Evolutionary conservation across 2,113 vertebrate genomes (phyloP), one percentile per base, ranked within the genome.

Genomic region (Oryzias melastigma): DNA sequence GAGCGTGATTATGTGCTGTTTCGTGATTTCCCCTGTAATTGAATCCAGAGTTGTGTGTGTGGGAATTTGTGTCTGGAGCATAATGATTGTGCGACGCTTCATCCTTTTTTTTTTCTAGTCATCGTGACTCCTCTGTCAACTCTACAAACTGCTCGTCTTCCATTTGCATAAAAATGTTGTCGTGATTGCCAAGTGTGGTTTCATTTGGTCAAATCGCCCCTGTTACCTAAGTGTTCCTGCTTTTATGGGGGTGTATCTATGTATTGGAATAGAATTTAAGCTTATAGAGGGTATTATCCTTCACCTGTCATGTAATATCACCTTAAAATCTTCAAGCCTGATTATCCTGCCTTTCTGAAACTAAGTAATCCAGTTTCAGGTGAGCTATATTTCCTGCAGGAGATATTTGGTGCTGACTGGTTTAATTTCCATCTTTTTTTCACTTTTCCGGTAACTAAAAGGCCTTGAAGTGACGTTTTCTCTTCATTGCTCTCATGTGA

Each of bases 281-380:
- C 62, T 61, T 61, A 59, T 62, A 47, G 74, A 73, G 44, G 53
- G 59, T 54, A 83, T 72, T 63, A 76, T 78, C 44, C 15, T 48
- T 68, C 52, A 54, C 76, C 80, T 68, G 63, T 68, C 60, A 62
- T 54, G 59, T 52, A 68, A 50, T 75, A 80, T 73, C 71, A 57
- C 67, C 75, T 74, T 62, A 77, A 60, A 77, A 58, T 58, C 73
- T 70, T 73, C 52, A 75, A 83, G 68, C 69, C n/a, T 47, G 64
- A 64, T 66, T 64, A 24, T 44, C 50, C 57, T 52, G 42, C 27
- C 25, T 27, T 44, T 53, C 44, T 49, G 52, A 35, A 41, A 40
- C 45, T 25, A 41, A 52, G 25, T 27, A 27, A 5, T 27, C n/a
- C 5, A 27, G 47, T 49, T 35, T 35, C 8, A 35, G 20, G 22